A percentile compares a stretch with the other conserved stretches of the same genome.
Evolutionary conservation across 1,140 invertebrate species (phyloP).

Genomic region (Zaprionus tsacasi): DNA sequence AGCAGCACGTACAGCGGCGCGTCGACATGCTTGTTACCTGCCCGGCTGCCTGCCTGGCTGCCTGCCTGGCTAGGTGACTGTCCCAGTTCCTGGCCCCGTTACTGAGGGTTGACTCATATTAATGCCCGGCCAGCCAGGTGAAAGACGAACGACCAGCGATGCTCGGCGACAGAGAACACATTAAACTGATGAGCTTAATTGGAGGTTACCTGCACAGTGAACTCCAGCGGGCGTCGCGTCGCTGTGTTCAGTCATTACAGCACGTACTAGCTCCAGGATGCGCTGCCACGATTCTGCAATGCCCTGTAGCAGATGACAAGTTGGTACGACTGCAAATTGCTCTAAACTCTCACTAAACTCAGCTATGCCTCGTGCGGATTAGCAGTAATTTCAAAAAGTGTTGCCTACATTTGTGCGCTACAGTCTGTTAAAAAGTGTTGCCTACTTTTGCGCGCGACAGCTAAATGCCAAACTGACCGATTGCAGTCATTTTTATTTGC

Average conservation of each 20-base stretch:
- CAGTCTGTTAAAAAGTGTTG: background rate
- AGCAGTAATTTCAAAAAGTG: constrained; percentile 10
- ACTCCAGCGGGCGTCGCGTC: constrained; percentile 15
- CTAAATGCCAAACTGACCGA: constrained; percentile 14
- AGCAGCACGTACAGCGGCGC: constrained; percentile 63
- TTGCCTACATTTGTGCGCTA: constrained; percentile 27
- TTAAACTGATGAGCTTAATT: constrained; percentile 83
- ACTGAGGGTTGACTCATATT: constrained; percentile 65
- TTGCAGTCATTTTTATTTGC: constrained; percentile 60
- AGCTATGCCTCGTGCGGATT: no score
- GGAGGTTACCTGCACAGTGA: constrained; percentile 69
- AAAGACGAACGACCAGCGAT: constrained; percentile 27
- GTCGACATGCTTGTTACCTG: constrained; percentile 76
- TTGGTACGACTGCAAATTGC: background rate
- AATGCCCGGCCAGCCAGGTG: constrained; percentile 45
- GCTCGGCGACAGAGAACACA: constrained; percentile 70
- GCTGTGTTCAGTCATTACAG: constrained; percentile 49
- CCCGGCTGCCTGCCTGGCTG: constrained; percentile 24
- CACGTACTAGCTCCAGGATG: constrained; percentile 29
- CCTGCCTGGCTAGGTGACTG: constrained; percentile 22
- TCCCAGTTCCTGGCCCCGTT: background rate
- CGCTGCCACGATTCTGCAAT: background rate
- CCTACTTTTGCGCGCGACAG: constrained; percentile 20
- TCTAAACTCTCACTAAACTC: background rate
- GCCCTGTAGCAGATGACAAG: background rate